Base-by-base conservation (phyloP, 2,797 vertebrate genomes). In the Pseudochaenichthys georgianus region DNA sequence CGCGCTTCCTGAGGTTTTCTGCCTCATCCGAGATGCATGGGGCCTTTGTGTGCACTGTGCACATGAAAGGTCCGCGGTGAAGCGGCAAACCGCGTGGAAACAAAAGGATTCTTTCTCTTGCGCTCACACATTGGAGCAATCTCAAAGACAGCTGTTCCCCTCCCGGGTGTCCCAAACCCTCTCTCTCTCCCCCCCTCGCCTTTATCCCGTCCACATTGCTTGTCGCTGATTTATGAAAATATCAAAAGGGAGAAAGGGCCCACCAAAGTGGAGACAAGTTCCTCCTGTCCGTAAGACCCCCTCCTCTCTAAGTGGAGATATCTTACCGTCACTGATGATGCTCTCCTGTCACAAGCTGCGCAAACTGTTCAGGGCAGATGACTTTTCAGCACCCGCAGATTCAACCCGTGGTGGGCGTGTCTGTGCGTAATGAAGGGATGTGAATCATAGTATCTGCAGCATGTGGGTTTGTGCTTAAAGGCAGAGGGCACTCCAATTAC, bases 31-130 rank as follows among this genome's bases (percentile, higher is more conserved):
- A 76, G 81, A 87, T 88, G 87, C 89, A 89, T 85, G 78, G 80
- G 77, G 75, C 77, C 90, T 88, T 91, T 91, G 88, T 92, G 66
- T 70, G 75, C 77, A 60, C 74, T 46, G 45, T 67, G 63, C 80
- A 91, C 73, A 92, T 91, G 80, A 93, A 91, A 88, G 84, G 66
- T 83, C 70, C 67, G 78, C 77, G 75, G 89, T 85, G 73, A 80
- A 77, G 85, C 63, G 28, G 81, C 78, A 83, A 88, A 92, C 89
- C 77, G 57, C 86, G 48, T 16, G 47, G 79, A 90, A 90, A 94
- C 92, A 92, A 94, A 94, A 90, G 88, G 80, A 92, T 90, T 93
- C 91, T 88, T 93, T 91, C 84, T 91, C 82, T 80, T 48, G 64
- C 54, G 19, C 86, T 90, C 84, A 78, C 90, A 91, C 88, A 83